Evolutionary conservation across 2,113 vertebrate genomes (phyloP).

Genomic region (Nibea albiflora): DNA sequence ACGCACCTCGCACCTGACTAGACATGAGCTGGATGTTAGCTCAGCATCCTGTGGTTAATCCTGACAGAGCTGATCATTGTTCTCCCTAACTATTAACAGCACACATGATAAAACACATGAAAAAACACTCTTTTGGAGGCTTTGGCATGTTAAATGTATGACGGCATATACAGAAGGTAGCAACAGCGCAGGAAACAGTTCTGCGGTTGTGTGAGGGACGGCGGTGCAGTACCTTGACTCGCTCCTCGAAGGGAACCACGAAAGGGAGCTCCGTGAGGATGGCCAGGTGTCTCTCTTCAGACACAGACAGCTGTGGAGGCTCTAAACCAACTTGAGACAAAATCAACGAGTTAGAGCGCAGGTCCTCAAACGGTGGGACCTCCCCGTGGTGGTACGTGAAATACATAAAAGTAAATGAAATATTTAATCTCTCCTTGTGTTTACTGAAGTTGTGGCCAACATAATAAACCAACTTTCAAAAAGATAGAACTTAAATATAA

Average conservation of each 20-base stretch:
- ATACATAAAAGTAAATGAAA: too few relatives aligned
- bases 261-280: slow-evolving; percentile 98
- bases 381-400: too few relatives aligned
- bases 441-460: neutral
- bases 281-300: slow-evolving; percentile 95
- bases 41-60: neutral
- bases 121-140: too few relatives aligned
- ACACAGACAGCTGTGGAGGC: slow-evolving; percentile 94
- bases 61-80: neutral
- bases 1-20: too few relatives aligned
- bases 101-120: neutral
- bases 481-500: neutral
- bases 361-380: too few relatives aligned
- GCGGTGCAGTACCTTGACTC: slow-evolving; percentile 92
- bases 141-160: neutral
- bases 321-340: slow-evolving; percentile 90
- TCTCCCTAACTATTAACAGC: neutral
- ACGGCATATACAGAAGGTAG: neutral
- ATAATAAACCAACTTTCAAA: neutral
- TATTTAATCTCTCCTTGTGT: neutral
- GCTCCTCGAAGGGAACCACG: slow-evolving; percentile 98
- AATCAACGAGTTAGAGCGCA: neutral
- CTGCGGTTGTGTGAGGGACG: neutral
- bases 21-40: neutral
- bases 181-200: neutral